These are phyloP conservation scores for Calephelis virginiensis DNA, from an alignment of 1,140 invertebrate species.

Conservation along the genomic window DNA sequence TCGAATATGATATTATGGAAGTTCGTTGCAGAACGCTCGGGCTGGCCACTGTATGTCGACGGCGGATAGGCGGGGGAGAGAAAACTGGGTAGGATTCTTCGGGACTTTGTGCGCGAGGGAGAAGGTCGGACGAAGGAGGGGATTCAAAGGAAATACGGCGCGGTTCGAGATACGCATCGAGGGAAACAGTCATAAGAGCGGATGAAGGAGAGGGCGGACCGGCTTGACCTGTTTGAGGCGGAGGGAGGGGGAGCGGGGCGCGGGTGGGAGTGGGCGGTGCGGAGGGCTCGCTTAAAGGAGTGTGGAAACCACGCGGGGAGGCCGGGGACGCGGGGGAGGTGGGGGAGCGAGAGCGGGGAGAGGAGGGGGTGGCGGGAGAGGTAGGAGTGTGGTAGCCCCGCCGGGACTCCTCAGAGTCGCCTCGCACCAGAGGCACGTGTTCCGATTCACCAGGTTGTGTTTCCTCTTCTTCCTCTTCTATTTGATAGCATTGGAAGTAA, in stretches of 20 bases:
- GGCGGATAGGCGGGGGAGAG: constrained; percentile 85
- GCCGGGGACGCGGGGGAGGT: constrained; percentile 70
- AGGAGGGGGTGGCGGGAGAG: constrained; percentile 71
- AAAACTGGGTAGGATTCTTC: constrained; percentile 91
- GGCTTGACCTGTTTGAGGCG: constrained; percentile 61
- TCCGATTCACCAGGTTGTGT: constrained; percentile 56
- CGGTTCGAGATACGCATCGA: constrained; percentile 92
- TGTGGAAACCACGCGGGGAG: constrained; percentile 83
- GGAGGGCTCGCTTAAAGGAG: constrained; percentile 81
- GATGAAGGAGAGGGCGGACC: constrained; percentile 88
- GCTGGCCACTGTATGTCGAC: constrained; percentile 66
- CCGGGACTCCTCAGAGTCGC: constrained; percentile 58
- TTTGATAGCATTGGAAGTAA: constrained; percentile 26
- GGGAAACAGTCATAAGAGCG: constrained; percentile 87
- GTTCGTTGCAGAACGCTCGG: constrained; percentile 79
- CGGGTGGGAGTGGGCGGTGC: constrained; percentile 72
- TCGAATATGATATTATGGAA: constrained; percentile 85
- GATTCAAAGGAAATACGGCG: constrained; percentile 87
- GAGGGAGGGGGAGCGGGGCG: constrained; percentile 73
- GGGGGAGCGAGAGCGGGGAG: constrained; percentile 80
- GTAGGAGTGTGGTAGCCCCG: constrained; percentile 74
- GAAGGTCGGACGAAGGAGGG: constrained; percentile 85
- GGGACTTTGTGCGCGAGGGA: constrained; percentile 82
- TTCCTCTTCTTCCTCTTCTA: constrained; percentile 57
- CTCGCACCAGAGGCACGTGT: constrained; percentile 63